A percentile compares a stretch with the other conserved stretches of the same genome.
Evolutionary conservation across 2,888 invertebrate species (phyloP).

Genomic region (Cryptus armator): DNA sequence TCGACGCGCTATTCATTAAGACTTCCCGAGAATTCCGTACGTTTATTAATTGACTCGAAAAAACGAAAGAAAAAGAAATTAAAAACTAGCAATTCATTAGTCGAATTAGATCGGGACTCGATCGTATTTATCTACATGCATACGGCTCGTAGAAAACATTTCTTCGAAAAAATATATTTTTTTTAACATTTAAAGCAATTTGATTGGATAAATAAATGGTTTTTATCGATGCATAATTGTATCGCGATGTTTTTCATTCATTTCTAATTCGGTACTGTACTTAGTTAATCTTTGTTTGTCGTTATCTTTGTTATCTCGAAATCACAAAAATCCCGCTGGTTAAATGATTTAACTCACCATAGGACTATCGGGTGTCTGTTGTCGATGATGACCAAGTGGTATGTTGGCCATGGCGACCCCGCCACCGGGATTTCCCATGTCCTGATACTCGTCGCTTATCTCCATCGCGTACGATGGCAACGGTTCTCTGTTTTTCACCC

Average conservation of each 20-base stretch:
- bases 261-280: background rate
- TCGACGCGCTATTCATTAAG: constrained; percentile 4
- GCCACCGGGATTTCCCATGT: constrained; percentile 81
- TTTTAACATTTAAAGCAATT: background rate
- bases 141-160: background rate
- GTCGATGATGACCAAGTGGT: constrained; percentile 86
- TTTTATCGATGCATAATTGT: too few species aligned
- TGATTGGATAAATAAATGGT: too few species aligned
- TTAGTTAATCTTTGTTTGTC: background rate
- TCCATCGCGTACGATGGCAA: constrained; percentile 95
- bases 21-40: background rate
- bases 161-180: background rate
- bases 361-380: constrained; percentile 90
- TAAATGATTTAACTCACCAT: constrained; percentile 86
- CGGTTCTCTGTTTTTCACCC: constrained; percentile 95
- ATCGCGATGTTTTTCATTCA: background rate
- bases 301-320: background rate
- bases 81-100: background rate
- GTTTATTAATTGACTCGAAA: constrained; percentile 4
- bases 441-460: constrained; percentile 85
- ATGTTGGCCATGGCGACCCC: constrained; percentile 79
- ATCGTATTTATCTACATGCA: background rate
- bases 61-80: background rate
- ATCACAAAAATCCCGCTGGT: constrained; percentile 4
- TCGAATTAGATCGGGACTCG: background rate